A percentile compares a stretch with the other conserved stretches of the same genome.
These are phyloP conservation scores for Sebastiscus albofasciatus DNA, from an alignment of 2,797 vertebrate genomes.

Conservation along the genomic window DNA sequence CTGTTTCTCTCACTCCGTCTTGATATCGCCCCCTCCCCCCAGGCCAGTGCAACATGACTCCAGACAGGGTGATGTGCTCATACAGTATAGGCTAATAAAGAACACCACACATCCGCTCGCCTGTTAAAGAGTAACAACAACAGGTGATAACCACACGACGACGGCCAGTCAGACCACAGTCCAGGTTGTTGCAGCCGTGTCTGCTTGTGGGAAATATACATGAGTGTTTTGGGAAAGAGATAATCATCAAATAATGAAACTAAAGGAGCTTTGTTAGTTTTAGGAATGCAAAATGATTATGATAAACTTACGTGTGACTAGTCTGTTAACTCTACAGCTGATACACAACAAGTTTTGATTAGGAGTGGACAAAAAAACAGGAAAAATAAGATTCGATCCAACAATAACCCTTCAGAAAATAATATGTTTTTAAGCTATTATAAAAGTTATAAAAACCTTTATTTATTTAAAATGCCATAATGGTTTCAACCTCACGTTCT, in stretches of 20 bases:
- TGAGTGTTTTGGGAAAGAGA: not conserved
- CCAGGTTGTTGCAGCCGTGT: not conserved
- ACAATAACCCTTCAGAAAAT: not conserved
- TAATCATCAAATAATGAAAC: not conserved
- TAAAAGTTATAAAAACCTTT: not conserved
- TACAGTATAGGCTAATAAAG: conserved; percentile 24
- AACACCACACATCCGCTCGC: conserved; percentile 22
- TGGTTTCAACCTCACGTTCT: not conserved
- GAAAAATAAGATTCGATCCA: not conserved
- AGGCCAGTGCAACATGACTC: not conserved
- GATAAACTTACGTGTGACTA: not conserved
- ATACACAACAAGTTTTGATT: not conserved
- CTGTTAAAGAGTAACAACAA: conserved; percentile 66
- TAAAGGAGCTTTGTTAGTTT: not conserved
- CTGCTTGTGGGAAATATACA: not conserved
- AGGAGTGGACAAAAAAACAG: not conserved
- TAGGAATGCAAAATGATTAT: not conserved
- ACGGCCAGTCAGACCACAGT: conserved; percentile 19
- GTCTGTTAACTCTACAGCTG: not conserved
- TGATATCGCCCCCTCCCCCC: not conserved
- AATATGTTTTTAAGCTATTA: not conserved
- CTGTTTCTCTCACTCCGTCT: not conserved
- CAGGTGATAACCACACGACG: conserved; percentile 37
- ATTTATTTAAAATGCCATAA: not conserved
- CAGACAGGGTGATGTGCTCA: conserved; percentile 23